A percentile compares a stretch with the other conserved stretches of the same genome.
Evolutionary conservation across 2,888 invertebrate genomes (phyloP).

Genomic region (Torymus aiolomorphi): DNA sequence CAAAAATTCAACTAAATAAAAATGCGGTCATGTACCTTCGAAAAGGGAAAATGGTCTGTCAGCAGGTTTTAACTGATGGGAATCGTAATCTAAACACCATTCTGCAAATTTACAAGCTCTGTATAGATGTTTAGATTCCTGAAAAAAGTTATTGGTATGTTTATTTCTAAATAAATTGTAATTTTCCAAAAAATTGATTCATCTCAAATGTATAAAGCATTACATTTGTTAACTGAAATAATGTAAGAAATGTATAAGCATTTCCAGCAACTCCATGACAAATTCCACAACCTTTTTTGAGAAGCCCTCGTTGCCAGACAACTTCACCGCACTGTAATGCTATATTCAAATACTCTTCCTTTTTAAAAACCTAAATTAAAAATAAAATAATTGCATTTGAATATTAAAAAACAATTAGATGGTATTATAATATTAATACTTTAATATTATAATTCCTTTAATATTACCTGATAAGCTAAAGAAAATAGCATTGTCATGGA

Average conservation of each 20-base stretch:
- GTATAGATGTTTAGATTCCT: slow-evolving; percentile 84
- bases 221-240: slow-evolving; percentile 87
- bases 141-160: slow-evolving; percentile 63
- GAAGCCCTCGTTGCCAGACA: slow-evolving; percentile 88
- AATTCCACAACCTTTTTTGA: slow-evolving; percentile 89
- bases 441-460: too few species aligned
- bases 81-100: slow-evolving; percentile 86
- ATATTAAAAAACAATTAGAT: too few species aligned
- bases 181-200: too few species aligned
- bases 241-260: slow-evolving; percentile 87
- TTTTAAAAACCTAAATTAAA: slow-evolving; percentile 80
- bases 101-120: slow-evolving; percentile 87
- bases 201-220: background rate
- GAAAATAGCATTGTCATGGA: slow-evolving; percentile 86
- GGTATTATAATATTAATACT: too few species aligned
- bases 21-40: slow-evolving; percentile 79
- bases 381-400: slow-evolving; percentile 11
- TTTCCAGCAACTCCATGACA: slow-evolving; percentile 94
- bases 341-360: slow-evolving; percentile 82
- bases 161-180: background rate
- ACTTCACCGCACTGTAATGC: slow-evolving; percentile 85
- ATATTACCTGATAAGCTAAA: slow-evolving; percentile 81
- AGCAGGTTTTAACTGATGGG: slow-evolving; percentile 79
- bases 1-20: too few species aligned
- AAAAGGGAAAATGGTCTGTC: slow-evolving; percentile 90